These are phyloP conservation scores for Micropterix aruncella DNA, from an alignment of 2,888 invertebrate genomes.

Conservation along the genomic window DNA sequence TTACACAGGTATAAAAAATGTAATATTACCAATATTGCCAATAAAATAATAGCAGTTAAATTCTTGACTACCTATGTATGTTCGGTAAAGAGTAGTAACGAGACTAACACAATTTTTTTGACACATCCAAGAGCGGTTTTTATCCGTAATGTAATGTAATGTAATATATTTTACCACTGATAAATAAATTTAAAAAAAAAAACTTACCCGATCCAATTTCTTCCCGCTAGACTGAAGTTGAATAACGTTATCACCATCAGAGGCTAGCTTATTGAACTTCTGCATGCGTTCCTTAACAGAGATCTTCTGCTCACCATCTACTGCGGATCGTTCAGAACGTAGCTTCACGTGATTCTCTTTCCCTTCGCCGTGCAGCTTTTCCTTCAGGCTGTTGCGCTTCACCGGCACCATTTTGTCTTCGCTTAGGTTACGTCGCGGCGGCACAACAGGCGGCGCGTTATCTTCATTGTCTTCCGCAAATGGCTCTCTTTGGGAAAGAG, in stretches of 20 bases:
- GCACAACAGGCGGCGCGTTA: slow-evolving; percentile 24
- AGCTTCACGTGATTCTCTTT: slow-evolving; percentile 13
- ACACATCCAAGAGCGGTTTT: too few relatives aligned
- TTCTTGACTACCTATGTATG: too few relatives aligned
- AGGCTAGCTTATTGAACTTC: slow-evolving; percentile 86
- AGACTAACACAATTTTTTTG: too few relatives aligned
- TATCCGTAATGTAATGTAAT: too few relatives aligned
- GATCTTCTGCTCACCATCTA: slow-evolving; percentile 48
- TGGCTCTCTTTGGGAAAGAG: slow-evolving; percentile 19
- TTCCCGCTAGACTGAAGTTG: slow-evolving; percentile 34
- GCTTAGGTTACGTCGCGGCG: slow-evolving; percentile 23
- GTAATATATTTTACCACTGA: too few relatives aligned
- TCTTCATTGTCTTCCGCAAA: slow-evolving; percentile 12
- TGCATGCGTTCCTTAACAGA: slow-evolving; percentile 88
- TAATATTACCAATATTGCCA: too few relatives aligned
- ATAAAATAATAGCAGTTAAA: too few relatives aligned
- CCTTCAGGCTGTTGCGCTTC: not conserved
- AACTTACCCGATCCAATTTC: slow-evolving; percentile 49
- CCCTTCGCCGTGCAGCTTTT: not conserved
- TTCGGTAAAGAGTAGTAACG: too few relatives aligned
- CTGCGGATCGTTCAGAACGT: slow-evolving; percentile 15
- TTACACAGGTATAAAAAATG: too few relatives aligned
- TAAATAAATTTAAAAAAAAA: slow-evolving; percentile 1
- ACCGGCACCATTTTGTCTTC: slow-evolving; percentile 16
- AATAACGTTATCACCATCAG: slow-evolving; percentile 54